phyloP scores from a whole-genome alignment of 2,888 invertebrate species.

The Crossocerus cetratus region DNA sequence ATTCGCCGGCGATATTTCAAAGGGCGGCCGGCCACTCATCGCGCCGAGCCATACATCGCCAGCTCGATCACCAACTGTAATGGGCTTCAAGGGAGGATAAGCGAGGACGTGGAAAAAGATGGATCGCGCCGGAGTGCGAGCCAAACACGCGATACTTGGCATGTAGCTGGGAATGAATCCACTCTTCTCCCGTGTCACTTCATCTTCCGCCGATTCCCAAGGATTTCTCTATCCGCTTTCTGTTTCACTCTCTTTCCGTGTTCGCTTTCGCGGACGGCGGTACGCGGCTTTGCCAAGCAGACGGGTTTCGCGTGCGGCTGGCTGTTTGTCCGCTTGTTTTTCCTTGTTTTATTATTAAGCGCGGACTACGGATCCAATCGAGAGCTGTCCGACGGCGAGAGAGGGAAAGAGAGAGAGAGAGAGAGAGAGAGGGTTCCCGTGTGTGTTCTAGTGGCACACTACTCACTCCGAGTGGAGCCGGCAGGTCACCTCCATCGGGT shows the following conservation, averaged over 20 bases:
- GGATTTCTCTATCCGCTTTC: conserved; percentile 14
- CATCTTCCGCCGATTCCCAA: conserved; percentile 4
- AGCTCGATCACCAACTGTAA: conserved; percentile 46
- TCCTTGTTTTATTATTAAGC: conserved; percentile 38
- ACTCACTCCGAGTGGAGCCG: conserved; percentile 26
- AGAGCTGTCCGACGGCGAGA: conserved; percentile 43
- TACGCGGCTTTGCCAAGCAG: conserved; percentile 41
- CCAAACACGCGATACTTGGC: conserved; percentile 45
- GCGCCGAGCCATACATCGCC: conserved; percentile 35
- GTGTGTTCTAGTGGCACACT: conserved; percentile 52
- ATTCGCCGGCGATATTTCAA: conserved; percentile 17
- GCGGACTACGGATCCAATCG: conserved; percentile 40
- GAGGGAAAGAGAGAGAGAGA: conserved; percentile 29
- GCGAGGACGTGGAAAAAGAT: conserved; percentile 28
- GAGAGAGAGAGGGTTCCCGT: conserved; percentile 26
- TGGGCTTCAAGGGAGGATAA: conserved; percentile 40
- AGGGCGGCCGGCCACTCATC: conserved; percentile 13
- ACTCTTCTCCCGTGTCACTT: neutral
- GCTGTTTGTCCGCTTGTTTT: neutral
- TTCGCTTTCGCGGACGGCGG: conserved; percentile 23
- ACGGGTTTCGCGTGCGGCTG: conserved; percentile 21
- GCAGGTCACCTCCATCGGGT: too few species aligned
- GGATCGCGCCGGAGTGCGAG: conserved; percentile 23
- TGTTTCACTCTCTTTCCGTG: conserved; percentile 2
- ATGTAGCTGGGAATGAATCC: conserved; percentile 39